Conservation (phyloP, 37 sponge, comb jelly and placozoan genomes). For the Aplysina aerophoba region DNA sequence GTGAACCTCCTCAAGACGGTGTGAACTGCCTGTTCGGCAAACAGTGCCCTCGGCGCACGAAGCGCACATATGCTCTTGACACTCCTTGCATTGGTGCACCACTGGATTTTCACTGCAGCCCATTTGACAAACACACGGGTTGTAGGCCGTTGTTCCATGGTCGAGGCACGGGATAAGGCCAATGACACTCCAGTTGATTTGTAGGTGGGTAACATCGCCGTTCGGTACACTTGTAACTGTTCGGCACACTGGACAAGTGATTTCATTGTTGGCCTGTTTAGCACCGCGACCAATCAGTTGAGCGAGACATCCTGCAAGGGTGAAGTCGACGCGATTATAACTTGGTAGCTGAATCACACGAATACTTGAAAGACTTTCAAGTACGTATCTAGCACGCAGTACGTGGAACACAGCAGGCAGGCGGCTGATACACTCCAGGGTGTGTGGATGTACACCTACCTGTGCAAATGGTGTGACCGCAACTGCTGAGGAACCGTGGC, state of each 20-base stretch:
- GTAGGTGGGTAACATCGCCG: conserved; percentile 23
- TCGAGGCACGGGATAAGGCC: background rate
- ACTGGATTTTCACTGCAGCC: conserved; percentile 4
- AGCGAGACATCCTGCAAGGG: no score
- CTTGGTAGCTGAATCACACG: no score
- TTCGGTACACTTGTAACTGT: conserved; percentile 31
- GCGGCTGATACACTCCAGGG: no score
- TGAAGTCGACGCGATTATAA: no score
- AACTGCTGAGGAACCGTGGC: background rate
- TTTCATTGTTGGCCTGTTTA: background rate
- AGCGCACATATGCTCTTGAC: background rate
- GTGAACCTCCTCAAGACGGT: background rate
- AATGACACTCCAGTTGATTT: conserved; percentile 37
- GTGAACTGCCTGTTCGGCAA: background rate
- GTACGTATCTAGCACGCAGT: no score
- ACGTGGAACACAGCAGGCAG: no score
- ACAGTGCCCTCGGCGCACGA: background rate
- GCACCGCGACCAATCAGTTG: conserved; percentile 1
- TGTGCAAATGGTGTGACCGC: conserved; percentile 14
- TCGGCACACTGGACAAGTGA: conserved; percentile 29
- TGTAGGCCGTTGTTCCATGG: background rate
- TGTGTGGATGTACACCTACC: background rate
- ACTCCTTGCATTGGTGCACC: conserved; percentile 12
- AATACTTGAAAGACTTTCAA: no score
- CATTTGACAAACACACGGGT: background rate